Base-by-base conservation (phyloP, 2,888 invertebrate genomes). In the Drosophila eohydei region DNA sequence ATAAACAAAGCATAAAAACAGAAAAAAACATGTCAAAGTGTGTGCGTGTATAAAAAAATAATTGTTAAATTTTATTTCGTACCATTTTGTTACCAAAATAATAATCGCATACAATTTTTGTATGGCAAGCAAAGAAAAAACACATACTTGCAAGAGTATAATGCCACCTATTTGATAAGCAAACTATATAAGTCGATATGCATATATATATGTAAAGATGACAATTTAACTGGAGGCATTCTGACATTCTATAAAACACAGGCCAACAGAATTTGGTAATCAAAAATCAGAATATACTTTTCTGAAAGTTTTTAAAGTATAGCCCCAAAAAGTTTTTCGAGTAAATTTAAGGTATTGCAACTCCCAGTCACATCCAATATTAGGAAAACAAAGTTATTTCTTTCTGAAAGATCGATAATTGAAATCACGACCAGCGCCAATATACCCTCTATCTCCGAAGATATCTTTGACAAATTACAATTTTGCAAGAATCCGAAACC, bases 41-140 rank as follows among this genome's bases (percentile, higher is more conserved):
- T 78, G 38, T 64, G 38, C 44, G 65, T 50, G 66, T 63, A 44
- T 59, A 57, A 57, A 68, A 21, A 66, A 51, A 62, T 50, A 32
- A 54, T 32, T 71, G 61, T 70, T 71, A 65, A 56, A 55, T 66
- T 70, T 74, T 48, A 78, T 74, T 76, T 73, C 44, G 66, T 58
- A 69, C 72, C 72, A 83, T 83, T 50, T 73, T 71, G 66, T 66
- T 79, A 74, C 40, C 76, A 73, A 14, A 34, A 26, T 52, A 36
- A 36, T 73, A 80, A 77, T 30, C 43, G n/a, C 43, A 71, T 73
- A 67, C 66, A 48, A 44, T 66, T 74, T 70, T 64, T 74, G 59
- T 67, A 75, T 70, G 56, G 32, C 56, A 63, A 64, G 28, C 43
- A 66, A 43, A 44, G 34, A 62, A 65, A 50, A 50, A 55, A 65